Evolutionary conservation across 2,888 invertebrate species (phyloP), one percentile per base, ranked within the genome.

Genomic region (Zygogramma bicolorata): DNA sequence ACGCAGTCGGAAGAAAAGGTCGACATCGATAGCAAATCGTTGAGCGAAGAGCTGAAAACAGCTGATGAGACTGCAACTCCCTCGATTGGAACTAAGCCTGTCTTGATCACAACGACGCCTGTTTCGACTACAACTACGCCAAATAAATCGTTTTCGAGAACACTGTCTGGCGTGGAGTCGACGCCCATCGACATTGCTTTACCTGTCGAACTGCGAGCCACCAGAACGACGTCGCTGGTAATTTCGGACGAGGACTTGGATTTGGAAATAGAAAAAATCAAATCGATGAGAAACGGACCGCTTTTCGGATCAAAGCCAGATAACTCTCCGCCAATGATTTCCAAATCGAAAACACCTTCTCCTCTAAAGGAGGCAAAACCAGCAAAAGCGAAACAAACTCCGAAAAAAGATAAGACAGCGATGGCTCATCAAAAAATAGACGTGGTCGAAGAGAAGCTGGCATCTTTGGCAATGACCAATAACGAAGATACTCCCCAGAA

Each of bases 161-260:
- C 90, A 20, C 88, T 91, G 70, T 85, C 89, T 5, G 85, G 90
- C 62, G 88, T 92, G 70, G 89, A 92, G 85, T 91, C 92, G 42
- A 89, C 92, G 63, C 93, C 93, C 3, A 93, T 93, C 82, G 91
- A 93, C 84, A 93, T 93, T 75, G 79, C 86, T 6, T 80, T 86
- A 20, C 87, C 87, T 83, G 29, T 80, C 27, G 84, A 86, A 73
- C 70, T 85, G 29, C 83, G 84, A 53, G 80, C 84, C 10, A 77
- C 80, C 4, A 85, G 83, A 68, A 90, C 91, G 59, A 89, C 90
- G 53, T 90, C 92, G 25, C 85, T 90, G 62, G 88, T 91, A 75
- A 87, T 91, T 75, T 91, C 92, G 65, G 92, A 92, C 86, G 91
- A 92, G 82, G 92, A 92, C 84, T 87, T 93, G 75, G 93, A 93